Evolutionary conservation across 2,113 vertebrate genomes (phyloP), one percentile per base, ranked within the genome.

Genomic region (Hypomesus transpacificus): DNA sequence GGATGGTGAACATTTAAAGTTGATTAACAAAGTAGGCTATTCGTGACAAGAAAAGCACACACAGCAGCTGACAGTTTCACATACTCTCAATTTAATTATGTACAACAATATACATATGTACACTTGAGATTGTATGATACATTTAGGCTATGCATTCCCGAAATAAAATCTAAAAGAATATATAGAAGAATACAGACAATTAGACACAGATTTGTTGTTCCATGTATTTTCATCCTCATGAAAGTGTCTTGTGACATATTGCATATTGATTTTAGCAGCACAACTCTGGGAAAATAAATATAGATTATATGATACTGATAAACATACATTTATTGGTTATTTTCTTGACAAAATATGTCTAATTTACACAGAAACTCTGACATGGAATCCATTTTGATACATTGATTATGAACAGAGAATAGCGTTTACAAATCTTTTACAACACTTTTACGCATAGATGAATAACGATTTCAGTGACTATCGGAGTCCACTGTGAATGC

Each of bases 181-280:
- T 64, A 85, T 72, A 66, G 78, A 79, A 80, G 57, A 73, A 28
- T 70, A 84, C 63, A 81, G 73, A 87, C 86, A 78, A 31, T 72
- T 84, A 77, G 70, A 86, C 68, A 68, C 70, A 81, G 74, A 46
- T 8, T 46, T 46, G 7, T 46, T 46, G 76, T 71, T 75, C 65
- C 78, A 73, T 70, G 72, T 65, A 59, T 70, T 78, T 67, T 52
- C 57, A 39, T 80, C 71, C 77, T 67, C 79, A 76, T 71, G 67
- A 82, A 81, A 76, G 67, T 77, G 83, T 64, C 39, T 39, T 66
- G 85, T 84, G 85, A 82, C 81, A 81, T 90, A 90, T 91, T 93
- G 93, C 93, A 94, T 93, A 91, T 90, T 90, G 79, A 68, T 21
- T 88, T 88, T 85, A 92, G 90, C 89, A 90, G 92, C 90, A 92